Evolutionary conservation across 1,140 invertebrate genomes (phyloP), one percentile per base, ranked within the genome.

Genomic region (Drosophila tsacasi): DNA sequence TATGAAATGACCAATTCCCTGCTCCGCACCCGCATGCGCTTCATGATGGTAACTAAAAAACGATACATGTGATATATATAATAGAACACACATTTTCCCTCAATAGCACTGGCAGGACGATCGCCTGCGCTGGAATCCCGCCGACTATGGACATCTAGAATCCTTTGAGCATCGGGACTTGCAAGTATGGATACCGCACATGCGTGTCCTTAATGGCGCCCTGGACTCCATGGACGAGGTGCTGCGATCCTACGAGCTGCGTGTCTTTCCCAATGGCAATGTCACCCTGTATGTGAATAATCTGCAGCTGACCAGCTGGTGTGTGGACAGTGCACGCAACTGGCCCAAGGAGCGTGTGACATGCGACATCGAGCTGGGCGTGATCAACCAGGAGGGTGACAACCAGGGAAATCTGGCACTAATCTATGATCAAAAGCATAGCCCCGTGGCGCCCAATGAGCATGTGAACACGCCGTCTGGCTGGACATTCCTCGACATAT

Each of bases 291-390:
- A 79, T 23, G 71, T 58, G 17, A 61, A 50, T 12, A 83, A 93
- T 30, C 62, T 79, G 3, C 78, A 83, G 62, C 32, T 91, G 27
- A 57, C 37, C n/a, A 86, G 68, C 10, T 92, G 86, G 90, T 93
- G 92, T 47, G 72, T 89, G 52, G 81, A 92, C 64, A 68, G 62
- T 5, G 76, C 78, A 12, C 71, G 72, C 12, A 92, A 92, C 65
- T 92, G 91, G 91, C 92, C 92, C 13, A 77, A 79, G 39, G 92
- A 92, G 57, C 73, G 66, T 2, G 60, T 92, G 13, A 58, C 59
- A 17, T 92, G 92, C 42, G 79, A 80, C 30, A 76, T 92, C 9
- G 47, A 85, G 10, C 21, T 92, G 44, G 86, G 91, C 30, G 30
- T 91, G 13, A 57, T 72, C n/a, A 25, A 73, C 44, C 65, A 66